Percentiles rank a stretch among this genome's conserved stretches.
phyloP scores from a whole-genome alignment of 2,888 invertebrate species.

The Leucophora obtusa region DNA sequence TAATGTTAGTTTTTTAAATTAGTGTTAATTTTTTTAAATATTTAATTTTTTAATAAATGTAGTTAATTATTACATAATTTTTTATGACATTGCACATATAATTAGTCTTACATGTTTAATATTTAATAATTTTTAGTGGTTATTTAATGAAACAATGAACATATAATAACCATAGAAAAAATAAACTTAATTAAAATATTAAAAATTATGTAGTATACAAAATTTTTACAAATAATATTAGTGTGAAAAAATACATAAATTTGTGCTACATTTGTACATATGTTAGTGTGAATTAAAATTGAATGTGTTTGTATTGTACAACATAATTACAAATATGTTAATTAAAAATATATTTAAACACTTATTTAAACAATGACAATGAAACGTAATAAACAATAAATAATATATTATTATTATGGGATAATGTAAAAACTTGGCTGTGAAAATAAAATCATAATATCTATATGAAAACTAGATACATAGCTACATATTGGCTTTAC shows the following conservation, averaged over 20 bases:
- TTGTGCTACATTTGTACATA: too few species aligned
- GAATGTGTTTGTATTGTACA: constrained; percentile 1
- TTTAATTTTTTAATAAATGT: too few species aligned
- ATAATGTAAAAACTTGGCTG: too few species aligned
- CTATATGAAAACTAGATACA: too few species aligned
- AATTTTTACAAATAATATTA: constrained; percentile 20
- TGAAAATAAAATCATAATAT: too few species aligned
- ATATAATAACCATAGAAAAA: background rate
- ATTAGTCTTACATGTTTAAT: constrained; percentile 6
- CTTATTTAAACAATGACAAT: constrained; percentile 1
- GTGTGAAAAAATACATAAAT: constrained; percentile 8
- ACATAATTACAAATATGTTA: constrained; percentile 31
- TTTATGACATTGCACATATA: background rate
- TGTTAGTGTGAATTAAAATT: background rate
- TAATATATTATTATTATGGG: background rate
- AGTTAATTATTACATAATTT: too few species aligned
- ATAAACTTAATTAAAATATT: constrained; percentile 36
- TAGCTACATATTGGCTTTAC: too few species aligned
- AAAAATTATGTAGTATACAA: constrained; percentile 14
- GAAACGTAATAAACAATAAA: constrained; percentile 9
- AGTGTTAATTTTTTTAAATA: too few species aligned
- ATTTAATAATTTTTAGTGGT: constrained; percentile 16
- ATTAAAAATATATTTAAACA: constrained; percentile 27
- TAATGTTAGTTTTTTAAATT: too few species aligned
- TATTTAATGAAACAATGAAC: constrained; percentile 1